phyloP scores from a whole-genome alignment of 2,113 vertebrate genomes.

The Atherinomorus stipes region DNA sequence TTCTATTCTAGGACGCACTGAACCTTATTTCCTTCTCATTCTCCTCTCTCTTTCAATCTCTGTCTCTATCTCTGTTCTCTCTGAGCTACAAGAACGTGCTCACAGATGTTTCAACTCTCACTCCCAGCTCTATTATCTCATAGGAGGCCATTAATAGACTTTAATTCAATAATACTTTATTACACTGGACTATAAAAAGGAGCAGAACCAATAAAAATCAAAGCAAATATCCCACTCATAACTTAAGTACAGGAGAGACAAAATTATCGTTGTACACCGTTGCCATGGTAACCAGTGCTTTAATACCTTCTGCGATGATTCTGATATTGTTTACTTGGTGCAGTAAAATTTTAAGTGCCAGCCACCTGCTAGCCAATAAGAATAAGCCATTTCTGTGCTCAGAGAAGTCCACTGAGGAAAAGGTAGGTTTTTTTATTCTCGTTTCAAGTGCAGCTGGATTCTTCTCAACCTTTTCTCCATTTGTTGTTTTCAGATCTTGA shows the following conservation, averaged over 20 bases:
- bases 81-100: constrained; percentile 52
- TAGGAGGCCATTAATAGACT: constrained; percentile 60
- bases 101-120: constrained; percentile 57
- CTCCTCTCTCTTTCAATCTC: constrained; percentile 72
- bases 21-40: constrained; percentile 76
- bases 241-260: not conserved
- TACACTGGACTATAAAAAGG: constrained; percentile 42
- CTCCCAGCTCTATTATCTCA: constrained; percentile 48
- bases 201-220: constrained; percentile 38
- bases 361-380: not conserved
- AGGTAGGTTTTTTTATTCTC: no score
- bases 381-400: not conserved
- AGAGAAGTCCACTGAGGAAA: no score
- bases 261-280: not conserved
- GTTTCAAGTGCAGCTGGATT: no score
- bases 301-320: not conserved
- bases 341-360: not conserved
- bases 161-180: constrained; percentile 59
- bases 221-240: constrained; percentile 12
- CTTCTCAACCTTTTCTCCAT: no score
- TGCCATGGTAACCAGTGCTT: constrained; percentile 36
- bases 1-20: constrained; percentile 72
- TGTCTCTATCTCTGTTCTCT: constrained; percentile 70
- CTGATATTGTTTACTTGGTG: not conserved
- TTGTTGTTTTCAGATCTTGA: no score